A percentile compares a stretch with the other conserved stretches of the same genome.
Evolutionary conservation across 2,113 vertebrate species (phyloP).

Genomic region (Microtus oregoni): DNA sequence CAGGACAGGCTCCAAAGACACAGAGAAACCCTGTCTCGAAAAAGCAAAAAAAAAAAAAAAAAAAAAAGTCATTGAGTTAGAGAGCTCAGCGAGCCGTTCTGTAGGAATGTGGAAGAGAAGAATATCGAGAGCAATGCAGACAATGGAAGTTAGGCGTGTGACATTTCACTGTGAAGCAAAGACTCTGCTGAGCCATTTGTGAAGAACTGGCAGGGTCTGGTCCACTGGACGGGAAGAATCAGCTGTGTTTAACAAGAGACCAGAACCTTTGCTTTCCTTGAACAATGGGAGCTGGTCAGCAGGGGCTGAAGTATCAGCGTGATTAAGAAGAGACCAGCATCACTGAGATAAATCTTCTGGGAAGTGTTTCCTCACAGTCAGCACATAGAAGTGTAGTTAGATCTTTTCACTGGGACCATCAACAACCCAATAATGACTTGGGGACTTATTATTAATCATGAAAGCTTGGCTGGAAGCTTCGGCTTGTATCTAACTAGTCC

Average conservation of each 20-base stretch:
- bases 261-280: background rate
- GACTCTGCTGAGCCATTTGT: background rate
- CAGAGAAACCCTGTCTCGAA: no score
- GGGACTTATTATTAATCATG: background rate
- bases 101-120: no score
- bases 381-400: background rate
- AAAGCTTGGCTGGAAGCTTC: background rate
- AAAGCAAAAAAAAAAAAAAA: no score
- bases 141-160: background rate
- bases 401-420: background rate
- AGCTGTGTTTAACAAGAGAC: background rate
- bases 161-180: background rate
- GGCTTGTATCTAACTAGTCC: background rate
- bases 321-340: background rate
- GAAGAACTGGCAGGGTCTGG: background rate
- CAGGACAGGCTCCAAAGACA: no score
- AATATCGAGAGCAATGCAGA: background rate
- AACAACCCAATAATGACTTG: no score
- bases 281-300: background rate
- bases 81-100: no score
- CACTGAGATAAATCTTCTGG: background rate
- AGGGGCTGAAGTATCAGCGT: no score
- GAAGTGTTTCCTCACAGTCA: background rate
- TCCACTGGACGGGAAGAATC: background rate
- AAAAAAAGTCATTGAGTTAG: no score